Evolutionary conservation across 2,797 vertebrate genomes (phyloP), one percentile per base, ranked within the genome.

Genomic region (Macropodus opercularis): DNA sequence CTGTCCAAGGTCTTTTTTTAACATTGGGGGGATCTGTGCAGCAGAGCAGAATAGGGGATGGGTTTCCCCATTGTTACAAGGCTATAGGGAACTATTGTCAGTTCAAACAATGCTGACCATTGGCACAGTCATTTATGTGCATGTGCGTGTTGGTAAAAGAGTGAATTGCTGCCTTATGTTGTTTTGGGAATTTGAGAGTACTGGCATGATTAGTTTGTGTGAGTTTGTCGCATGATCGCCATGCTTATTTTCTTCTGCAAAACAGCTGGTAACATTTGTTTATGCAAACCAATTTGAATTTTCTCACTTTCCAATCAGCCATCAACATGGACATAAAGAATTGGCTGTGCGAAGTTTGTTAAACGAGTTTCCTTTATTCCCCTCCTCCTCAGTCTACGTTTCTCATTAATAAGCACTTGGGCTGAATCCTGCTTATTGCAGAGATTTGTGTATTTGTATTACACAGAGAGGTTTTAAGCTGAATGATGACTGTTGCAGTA

Each of bases 241-340:
- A 42, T 60, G 67, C 72, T 83, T 78, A 71, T 84, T 80, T 78
- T 69, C 68, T 68, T 46, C 41, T 59, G 68, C 60, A 73, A 72
- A 77, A 84, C 87, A 91, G 85, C 89, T 91, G 89, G 63, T 77
- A 90, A 91, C 90, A 91, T 91, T 88, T 92, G 89, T 83, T 75
- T 14, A 6, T n/a, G 18, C 55, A 18, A n/a, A 32, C 80, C 80
- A 87, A 83, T 79, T 48, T 18, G 14, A 77, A 53, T 8, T 11
- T 47, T 23, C 13, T 13, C 53, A 48, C 43, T 72, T 83, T 79
- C 17, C 66, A 79, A 84, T 58, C 24, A 26, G 43, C 83, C 76
- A 2, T 10, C 13, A 22, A 38, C 35, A 10, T 8, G 21, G 31
- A n/a, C 2, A 18, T 6, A 34, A 21, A 1, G 18, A 51, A 51